phyloP scores from a whole-genome alignment of 2,888 invertebrate species.

The Chorisops tibialis region DNA sequence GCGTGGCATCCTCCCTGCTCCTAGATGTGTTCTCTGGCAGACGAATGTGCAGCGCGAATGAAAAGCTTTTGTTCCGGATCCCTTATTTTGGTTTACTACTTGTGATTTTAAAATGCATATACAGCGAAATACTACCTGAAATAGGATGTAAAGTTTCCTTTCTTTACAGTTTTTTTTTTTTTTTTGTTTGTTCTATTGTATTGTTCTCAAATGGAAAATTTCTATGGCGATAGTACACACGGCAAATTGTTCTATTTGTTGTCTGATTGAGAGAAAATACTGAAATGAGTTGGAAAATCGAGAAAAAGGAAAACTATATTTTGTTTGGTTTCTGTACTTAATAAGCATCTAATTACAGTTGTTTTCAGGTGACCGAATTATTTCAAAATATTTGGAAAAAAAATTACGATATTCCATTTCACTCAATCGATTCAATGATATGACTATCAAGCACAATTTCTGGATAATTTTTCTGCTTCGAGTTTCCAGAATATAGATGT shows the following conservation, averaged over 20 bases:
- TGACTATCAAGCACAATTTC: no score
- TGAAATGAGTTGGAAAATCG: no score
- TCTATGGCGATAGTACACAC: neutral
- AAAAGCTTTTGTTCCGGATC: slow-evolving; percentile 21
- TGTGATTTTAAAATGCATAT: slow-evolving; percentile 7
- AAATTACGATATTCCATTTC: no score
- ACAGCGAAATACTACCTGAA: slow-evolving; percentile 1
- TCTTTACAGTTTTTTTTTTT: neutral
- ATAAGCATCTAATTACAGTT: no score
- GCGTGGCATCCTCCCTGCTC: slow-evolving; percentile 3
- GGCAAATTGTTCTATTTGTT: neutral
- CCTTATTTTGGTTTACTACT: slow-evolving; percentile 12
- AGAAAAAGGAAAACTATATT: no score
- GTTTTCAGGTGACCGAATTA: no score
- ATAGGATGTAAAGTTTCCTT: slow-evolving; percentile 13
- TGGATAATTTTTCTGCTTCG: no score
- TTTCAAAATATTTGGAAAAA: no score
- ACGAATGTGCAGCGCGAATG: slow-evolving; percentile 16
- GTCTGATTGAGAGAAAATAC: slow-evolving; percentile 2
- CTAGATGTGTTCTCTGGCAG: slow-evolving; percentile 1
- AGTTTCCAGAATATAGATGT: no score
- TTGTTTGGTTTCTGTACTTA: no score
- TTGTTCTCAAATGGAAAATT: no score
- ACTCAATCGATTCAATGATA: no score
- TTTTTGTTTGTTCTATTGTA: neutral